A percentile compares a stretch with the other conserved stretches of the same genome.
Evolutionary conservation across 2,888 invertebrate genomes (phyloP).

Genomic region (Plusia festucae): DNA sequence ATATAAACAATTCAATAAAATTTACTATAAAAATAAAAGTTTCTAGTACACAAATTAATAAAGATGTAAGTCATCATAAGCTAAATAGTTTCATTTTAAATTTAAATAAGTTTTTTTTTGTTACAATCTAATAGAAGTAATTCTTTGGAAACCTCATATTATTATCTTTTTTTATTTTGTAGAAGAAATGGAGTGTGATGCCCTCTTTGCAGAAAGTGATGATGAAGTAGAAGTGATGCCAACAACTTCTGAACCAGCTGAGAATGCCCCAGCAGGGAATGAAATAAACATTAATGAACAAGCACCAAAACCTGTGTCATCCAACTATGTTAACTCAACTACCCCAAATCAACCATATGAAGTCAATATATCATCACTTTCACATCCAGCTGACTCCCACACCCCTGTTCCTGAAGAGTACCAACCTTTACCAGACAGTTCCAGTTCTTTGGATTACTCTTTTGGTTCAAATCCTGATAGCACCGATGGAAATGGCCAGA

Average conservation of each 20-base stretch:
- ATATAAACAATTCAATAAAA: no score
- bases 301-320: slow-evolving; percentile 73
- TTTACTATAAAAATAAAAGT: no score
- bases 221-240: slow-evolving; percentile 88
- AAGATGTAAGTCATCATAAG: no score
- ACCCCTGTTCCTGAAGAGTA: slow-evolving; percentile 86
- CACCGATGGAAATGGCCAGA: slow-evolving; percentile 63
- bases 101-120: no score
- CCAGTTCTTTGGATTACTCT: slow-evolving; percentile 79
- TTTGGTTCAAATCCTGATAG: slow-evolving; percentile 68
- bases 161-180: slow-evolving; percentile 59
- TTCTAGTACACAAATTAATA: no score
- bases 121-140: no score
- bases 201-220: slow-evolving; percentile 91
- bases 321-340: slow-evolving; percentile 79
- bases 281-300: slow-evolving; percentile 61
- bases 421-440: slow-evolving; percentile 84
- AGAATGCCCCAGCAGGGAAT: slow-evolving; percentile 56
- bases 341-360: slow-evolving; percentile 76
- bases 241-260: slow-evolving; percentile 58
- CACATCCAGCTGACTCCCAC: slow-evolving; percentile 75
- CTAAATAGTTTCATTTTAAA: no score
- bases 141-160: no score
- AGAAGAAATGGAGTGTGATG: slow-evolving; percentile 91
- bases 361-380: slow-evolving; percentile 71